Base-by-base conservation (phyloP, 2,888 invertebrate genomes). In the Noctua janthina region DNA sequence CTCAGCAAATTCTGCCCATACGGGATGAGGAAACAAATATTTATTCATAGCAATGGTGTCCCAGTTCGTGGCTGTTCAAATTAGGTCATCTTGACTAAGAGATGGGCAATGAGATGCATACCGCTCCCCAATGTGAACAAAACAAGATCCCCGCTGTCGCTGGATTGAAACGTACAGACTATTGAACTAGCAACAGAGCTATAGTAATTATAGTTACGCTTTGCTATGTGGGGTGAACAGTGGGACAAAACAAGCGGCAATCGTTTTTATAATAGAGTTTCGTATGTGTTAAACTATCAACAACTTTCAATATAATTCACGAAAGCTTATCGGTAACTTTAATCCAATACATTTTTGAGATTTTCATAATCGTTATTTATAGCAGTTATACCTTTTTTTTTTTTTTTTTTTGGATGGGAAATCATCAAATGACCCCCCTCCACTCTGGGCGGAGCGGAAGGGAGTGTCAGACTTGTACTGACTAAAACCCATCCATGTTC, bases 51-150 rank as follows among this genome's bases (percentile, higher is more conserved):
- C 64, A 68, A 78, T 90, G 86, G 90, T 89, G 93, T 88, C 93
- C 94, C 91, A 94, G 82, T 94, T 94, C 80, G 79, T 69, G 78
- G 81, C 67, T 72, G 74, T 79, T 81, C 83, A 92, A 94, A 94
- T 92, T 92, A 86, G 94, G 94, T 94, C 94, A 92, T 89, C 88
- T 89, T 85, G 90, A 88, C 91, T 93, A 92, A 92, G 91, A 92
- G 91, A 92, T 92, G 85, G 90, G 87, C 91, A 93, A 92, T 92
- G 91, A 92, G 91, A 93, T 93, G 93, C 94, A 93, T 81, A 86
- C 74, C 49, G 70, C 83, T 77, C 82, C 87, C 87, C 81, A 87
- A 81, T 56, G 79, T 73, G 85, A 82, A 81, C 80, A 83, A 84
- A 86, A 88, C 78, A 78, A 80, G 79, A 85, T 78, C 77, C 74